phyloP scores from a whole-genome alignment of 1,140 invertebrate genomes.

The Tetramorium simillimum region DNA sequence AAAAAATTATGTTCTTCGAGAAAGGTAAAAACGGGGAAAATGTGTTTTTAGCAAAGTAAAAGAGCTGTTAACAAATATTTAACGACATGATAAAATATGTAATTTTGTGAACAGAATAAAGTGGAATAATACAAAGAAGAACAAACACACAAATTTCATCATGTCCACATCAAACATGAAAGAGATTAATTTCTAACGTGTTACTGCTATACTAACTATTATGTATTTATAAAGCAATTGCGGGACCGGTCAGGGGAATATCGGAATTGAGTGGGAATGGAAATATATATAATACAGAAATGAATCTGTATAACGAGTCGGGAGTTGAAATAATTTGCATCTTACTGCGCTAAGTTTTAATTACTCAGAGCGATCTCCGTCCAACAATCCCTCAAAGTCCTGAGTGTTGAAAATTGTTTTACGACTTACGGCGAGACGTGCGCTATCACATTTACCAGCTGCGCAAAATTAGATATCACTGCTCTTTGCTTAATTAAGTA shows the following conservation, averaged over 20 bases:
- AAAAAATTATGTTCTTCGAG: not conserved
- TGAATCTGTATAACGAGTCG: slow-evolving; percentile 53
- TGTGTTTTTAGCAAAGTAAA: not conserved
- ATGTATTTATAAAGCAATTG: slow-evolving; percentile 12
- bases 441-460: slow-evolving; percentile 53
- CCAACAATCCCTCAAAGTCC: slow-evolving; percentile 59
- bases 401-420: slow-evolving; percentile 61
- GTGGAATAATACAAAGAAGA: not conserved
- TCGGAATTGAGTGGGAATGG: not conserved
- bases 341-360: slow-evolving; percentile 58
- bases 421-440: slow-evolving; percentile 37
- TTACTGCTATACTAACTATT: not conserved
- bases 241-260: not conserved
- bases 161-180: not conserved
- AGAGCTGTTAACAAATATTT: not conserved
- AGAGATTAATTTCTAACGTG: not conserved
- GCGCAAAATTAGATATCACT: slow-evolving; percentile 53
- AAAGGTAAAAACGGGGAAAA: not conserved
- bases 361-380: slow-evolving; percentile 55
- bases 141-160: not conserved
- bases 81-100: not conserved
- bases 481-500: slow-evolving; percentile 47
- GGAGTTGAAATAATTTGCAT: slow-evolving; percentile 61
- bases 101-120: not conserved
- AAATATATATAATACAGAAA: slow-evolving; percentile 39